Evolutionary conservation across 2,888 invertebrate species (phyloP).

Genomic region (Meghimatium bilineatum): DNA sequence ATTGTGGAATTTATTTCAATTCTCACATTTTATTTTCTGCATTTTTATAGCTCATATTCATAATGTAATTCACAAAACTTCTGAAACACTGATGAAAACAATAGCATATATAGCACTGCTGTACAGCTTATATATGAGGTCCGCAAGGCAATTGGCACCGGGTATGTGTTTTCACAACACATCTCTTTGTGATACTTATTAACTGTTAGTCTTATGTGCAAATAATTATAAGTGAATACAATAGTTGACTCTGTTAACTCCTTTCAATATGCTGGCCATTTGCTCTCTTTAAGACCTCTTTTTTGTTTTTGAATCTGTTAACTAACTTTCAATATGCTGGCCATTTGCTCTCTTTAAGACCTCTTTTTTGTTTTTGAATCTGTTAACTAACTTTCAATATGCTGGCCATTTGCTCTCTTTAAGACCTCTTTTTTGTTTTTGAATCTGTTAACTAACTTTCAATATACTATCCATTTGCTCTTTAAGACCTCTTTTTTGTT

Average conservation of each 20-base stretch:
- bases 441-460: too few species aligned
- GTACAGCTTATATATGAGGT: background rate
- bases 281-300: constrained; percentile 38
- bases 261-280: constrained; percentile 32
- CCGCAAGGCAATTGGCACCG: constrained; percentile 38
- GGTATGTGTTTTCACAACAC: constrained; percentile 14
- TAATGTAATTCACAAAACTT: background rate
- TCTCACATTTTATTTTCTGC: background rate
- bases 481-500: background rate
- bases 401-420: too few species aligned
- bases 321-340: too few species aligned
- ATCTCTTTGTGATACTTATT: constrained; percentile 27
- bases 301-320: background rate
- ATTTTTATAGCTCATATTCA: background rate
- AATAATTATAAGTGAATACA: constrained; percentile 23
- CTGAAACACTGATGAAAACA: background rate
- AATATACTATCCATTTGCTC: too few species aligned
- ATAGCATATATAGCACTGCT: background rate
- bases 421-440: too few species aligned
- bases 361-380: too few species aligned
- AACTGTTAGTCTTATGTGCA: constrained; percentile 38
- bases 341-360: too few species aligned
- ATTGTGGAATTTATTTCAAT: background rate
- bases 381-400: too few species aligned
- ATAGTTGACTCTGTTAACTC: constrained; percentile 39